Evolutionary conservation across 2,797 vertebrate species (phyloP).

Genomic region (Phalloptychus januarius): DNA sequence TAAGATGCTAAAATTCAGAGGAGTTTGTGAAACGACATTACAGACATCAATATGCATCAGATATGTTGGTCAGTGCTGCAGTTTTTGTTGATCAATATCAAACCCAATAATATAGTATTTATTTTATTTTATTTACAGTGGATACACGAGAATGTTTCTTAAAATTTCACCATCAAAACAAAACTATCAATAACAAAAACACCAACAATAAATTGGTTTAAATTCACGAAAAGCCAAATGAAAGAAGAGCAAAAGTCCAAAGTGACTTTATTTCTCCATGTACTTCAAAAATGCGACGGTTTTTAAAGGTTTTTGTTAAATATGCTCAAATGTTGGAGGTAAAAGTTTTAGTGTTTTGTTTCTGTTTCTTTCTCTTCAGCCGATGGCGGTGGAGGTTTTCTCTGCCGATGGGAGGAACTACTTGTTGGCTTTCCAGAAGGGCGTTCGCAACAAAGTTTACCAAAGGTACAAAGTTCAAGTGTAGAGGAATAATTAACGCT

Average conservation of each 20-base stretch:
- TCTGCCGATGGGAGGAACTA: conserved; percentile 98
- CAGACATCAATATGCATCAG: no score
- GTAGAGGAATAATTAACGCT: background rate
- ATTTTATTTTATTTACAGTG: no score
- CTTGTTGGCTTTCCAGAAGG: conserved; percentile 95
- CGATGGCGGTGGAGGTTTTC: conserved; percentile 98
- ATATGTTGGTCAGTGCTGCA: no score
- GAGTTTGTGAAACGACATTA: background rate
- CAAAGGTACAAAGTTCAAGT: conserved; percentile 85
- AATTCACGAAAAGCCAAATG: background rate
- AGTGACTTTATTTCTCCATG: background rate
- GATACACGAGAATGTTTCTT: no score
- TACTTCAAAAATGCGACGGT: background rate
- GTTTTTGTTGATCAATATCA: no score
- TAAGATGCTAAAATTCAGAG: background rate
- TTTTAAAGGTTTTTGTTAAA: background rate
- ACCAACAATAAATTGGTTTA: no score
- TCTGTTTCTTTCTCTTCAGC: conserved; percentile 76
- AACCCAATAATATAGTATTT: no score
- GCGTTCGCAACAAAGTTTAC: conserved; percentile 98
- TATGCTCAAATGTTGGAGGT: background rate
- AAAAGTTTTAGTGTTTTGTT: background rate
- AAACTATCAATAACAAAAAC: no score
- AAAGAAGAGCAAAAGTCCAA: background rate
- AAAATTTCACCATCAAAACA: no score